Evolutionary conservation across 2,113 vertebrate genomes (phyloP).

Genomic region (Tretioscincus oriximinensis): DNA sequence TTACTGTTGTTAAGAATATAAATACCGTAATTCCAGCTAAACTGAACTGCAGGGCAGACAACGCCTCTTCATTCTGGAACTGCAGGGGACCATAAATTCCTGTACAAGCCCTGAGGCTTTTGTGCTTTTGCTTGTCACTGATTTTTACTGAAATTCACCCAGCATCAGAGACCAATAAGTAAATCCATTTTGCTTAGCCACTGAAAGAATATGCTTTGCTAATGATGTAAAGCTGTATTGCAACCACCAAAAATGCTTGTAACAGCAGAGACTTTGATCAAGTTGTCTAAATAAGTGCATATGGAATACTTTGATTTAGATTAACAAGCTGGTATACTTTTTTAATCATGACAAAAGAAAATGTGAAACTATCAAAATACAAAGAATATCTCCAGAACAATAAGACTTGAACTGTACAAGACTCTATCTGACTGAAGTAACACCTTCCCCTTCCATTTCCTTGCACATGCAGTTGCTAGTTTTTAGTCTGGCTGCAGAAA

Average conservation of each 20-base stretch:
- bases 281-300: neutral
- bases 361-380: neutral
- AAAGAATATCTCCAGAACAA: neutral
- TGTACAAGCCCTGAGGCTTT: slow-evolving; percentile 8
- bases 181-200: slow-evolving; percentile 4
- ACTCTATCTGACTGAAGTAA: no score
- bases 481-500: no score
- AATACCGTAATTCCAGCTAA: neutral
- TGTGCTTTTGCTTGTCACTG: neutral
- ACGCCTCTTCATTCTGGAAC: neutral
- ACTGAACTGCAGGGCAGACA: neutral
- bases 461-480: no score
- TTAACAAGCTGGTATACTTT: neutral
- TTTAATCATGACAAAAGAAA: neutral
- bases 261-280: neutral
- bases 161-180: slow-evolving; percentile 4
- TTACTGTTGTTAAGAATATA: neutral
- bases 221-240: neutral
- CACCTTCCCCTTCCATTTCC: no score
- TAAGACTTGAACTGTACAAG: no score
- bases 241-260: neutral
- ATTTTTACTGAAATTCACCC: slow-evolving; percentile 2
- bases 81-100: neutral
- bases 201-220: neutral
- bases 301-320: neutral